A percentile compares a stretch with the other conserved stretches of the same genome.
Conservation (phyloP, 1,140 invertebrate species). For the Cydia pomonella region DNA sequence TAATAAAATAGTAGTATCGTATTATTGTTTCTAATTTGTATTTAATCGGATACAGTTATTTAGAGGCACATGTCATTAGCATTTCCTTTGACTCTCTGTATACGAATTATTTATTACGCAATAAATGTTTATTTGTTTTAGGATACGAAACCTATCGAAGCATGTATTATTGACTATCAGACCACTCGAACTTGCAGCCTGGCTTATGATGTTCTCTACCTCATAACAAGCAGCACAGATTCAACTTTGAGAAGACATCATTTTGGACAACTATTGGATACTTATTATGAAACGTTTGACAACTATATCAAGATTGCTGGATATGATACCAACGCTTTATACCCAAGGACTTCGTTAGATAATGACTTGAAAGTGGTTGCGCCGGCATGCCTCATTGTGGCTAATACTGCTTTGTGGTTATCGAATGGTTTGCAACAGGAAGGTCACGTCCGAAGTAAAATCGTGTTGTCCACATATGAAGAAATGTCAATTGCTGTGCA, state of each 20-base stretch:
- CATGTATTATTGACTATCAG: constrained; percentile 72
- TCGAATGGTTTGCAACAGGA: constrained; percentile 65
- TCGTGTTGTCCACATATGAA: constrained; percentile 46
- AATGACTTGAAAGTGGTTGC: constrained; percentile 59
- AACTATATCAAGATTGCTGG: constrained; percentile 43
- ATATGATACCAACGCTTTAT: constrained; percentile 45
- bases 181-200: constrained; percentile 60
- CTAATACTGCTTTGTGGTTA: constrained; percentile 70
- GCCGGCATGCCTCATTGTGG: constrained; percentile 62
- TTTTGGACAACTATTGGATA: constrained; percentile 54
- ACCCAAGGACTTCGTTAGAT: constrained; percentile 54
- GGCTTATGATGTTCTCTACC: constrained; percentile 63
- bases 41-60: too few species aligned
- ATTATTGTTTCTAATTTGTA: too few species aligned
- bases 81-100: neutral
- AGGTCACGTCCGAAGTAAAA: constrained; percentile 70
- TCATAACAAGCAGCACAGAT: constrained; percentile 61
- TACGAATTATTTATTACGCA: neutral
- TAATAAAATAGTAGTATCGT: neutral
- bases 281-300: constrained; percentile 59
- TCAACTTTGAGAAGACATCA: constrained; percentile 48
- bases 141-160: constrained; percentile 50
- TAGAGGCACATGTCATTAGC: too few species aligned
- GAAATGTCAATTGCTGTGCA: constrained; percentile 52
- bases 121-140: constrained; percentile 47